These are phyloP conservation scores for Pogonocichla stellata DNA, from an alignment of 2,113 vertebrate genomes.

Conservation along the genomic window DNA sequence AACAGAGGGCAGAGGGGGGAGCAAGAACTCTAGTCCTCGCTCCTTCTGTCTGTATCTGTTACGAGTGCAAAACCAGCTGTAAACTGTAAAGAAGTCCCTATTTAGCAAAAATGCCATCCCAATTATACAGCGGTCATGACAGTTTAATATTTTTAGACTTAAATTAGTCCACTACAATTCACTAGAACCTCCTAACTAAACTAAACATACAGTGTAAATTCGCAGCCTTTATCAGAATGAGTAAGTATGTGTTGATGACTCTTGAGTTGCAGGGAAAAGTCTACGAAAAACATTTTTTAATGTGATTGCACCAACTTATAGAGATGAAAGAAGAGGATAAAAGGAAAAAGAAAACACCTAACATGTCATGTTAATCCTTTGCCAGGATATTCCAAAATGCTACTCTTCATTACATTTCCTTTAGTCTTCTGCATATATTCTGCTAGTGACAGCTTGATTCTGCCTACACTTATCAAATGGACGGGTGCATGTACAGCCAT, in stretches of 20 bases:
- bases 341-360: constrained; percentile 3
- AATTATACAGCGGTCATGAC: not conserved
- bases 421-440: constrained; percentile 8
- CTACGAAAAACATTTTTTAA: not conserved
- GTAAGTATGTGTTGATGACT: not conserved
- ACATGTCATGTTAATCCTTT: not conserved
- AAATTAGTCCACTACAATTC: not conserved
- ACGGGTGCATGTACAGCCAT: not conserved
- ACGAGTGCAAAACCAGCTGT: not conserved
- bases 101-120: not conserved
- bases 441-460: constrained; percentile 25
- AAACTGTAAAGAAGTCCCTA: constrained; percentile 15
- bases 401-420: not conserved
- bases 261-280: not conserved
- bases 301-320: not conserved
- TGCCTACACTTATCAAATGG: not conserved
- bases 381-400: not conserved
- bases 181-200: not conserved
- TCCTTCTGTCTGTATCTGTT: constrained; percentile 38
- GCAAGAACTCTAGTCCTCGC: constrained; percentile 28
- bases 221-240: not conserved
- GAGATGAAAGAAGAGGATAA: constrained; percentile 28
- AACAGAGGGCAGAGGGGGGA: constrained; percentile 41
- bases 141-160: constrained; percentile 14
- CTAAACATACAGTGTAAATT: not conserved